A percentile compares a stretch with the other conserved stretches of the same genome.
Conservation (phyloP, 2,797 vertebrate genomes). For the Garrulus glandarius region DNA sequence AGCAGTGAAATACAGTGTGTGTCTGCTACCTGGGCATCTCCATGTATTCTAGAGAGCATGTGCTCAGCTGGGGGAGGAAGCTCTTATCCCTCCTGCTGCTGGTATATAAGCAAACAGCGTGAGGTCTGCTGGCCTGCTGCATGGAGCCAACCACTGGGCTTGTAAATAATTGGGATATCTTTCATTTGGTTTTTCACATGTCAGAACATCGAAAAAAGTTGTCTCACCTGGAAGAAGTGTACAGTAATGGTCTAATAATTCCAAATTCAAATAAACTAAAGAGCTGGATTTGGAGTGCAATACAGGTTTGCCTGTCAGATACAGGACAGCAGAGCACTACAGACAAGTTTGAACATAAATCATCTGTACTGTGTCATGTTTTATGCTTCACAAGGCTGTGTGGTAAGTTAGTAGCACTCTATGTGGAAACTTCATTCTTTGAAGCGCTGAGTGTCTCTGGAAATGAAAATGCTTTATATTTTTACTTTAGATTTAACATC, state of each 20-base stretch:
- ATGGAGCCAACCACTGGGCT: background rate
- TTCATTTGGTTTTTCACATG: background rate
- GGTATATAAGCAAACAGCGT: background rate
- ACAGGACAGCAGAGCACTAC: background rate
- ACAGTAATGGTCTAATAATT: background rate
- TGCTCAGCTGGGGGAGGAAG: background rate
- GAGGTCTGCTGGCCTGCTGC: background rate
- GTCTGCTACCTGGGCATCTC: background rate
- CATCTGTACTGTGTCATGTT: background rate
- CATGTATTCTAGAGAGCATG: background rate
- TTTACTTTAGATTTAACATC: background rate
- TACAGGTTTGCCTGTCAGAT: background rate
- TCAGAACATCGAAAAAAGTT: background rate
- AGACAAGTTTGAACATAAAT: background rate
- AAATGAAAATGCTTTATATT: background rate
- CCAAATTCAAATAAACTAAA: background rate
- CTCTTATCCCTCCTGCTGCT: background rate
- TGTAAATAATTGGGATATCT: background rate
- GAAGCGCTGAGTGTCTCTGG: background rate
- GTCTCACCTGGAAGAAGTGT: background rate
- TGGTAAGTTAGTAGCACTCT: background rate
- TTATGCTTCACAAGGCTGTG: slow-evolving; percentile 3
- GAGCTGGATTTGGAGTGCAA: background rate
- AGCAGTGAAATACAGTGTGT: background rate
- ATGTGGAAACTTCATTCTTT: slow-evolving; percentile 6